Evolutionary conservation across 2,113 vertebrate species (phyloP).

Genomic region (Naja naja): DNA sequence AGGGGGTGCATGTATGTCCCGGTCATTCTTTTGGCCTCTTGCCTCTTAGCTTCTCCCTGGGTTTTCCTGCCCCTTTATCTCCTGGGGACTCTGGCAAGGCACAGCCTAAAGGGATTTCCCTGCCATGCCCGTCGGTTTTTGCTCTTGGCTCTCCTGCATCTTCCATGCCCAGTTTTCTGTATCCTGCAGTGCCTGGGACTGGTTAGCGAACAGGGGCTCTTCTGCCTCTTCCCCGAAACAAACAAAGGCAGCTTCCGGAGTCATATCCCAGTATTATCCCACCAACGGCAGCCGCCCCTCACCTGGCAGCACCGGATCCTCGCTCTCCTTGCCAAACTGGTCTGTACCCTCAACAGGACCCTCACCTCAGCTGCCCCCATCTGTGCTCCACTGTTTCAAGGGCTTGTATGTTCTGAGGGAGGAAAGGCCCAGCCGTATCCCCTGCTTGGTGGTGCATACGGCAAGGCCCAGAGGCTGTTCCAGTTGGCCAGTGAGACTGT

Average conservation of each 20-base stretch:
- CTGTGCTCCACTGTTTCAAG: conserved; percentile 66
- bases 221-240: conserved; percentile 88
- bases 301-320: conserved; percentile 34
- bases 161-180: conserved; percentile 80
- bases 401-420: conserved; percentile 75
- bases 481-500: conserved; percentile 11
- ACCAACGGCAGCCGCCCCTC: conserved; percentile 49
- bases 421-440: conserved; percentile 77
- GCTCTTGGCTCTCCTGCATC: conserved; percentile 78
- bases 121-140: conserved; percentile 75
- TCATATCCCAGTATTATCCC: conserved; percentile 78
- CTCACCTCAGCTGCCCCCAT: conserved; percentile 67
- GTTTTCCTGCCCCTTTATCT: conserved; percentile 81
- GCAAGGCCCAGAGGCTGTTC: conserved; percentile 51
- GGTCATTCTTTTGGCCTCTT: conserved; percentile 79
- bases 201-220: conserved; percentile 81
- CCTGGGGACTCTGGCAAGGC: conserved; percentile 66
- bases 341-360: conserved; percentile 51
- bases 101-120: conserved; percentile 69
- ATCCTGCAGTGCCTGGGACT: conserved; percentile 81
- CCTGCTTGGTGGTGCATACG: conserved; percentile 72
- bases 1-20: conserved; percentile 83
- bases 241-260: conserved; percentile 82
- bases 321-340: conserved; percentile 40
- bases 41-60: conserved; percentile 81